Evolutionary conservation across 2,888 invertebrate genomes (phyloP), one percentile per base, ranked within the genome.

Genomic region (Cheilosia pagana): DNA sequence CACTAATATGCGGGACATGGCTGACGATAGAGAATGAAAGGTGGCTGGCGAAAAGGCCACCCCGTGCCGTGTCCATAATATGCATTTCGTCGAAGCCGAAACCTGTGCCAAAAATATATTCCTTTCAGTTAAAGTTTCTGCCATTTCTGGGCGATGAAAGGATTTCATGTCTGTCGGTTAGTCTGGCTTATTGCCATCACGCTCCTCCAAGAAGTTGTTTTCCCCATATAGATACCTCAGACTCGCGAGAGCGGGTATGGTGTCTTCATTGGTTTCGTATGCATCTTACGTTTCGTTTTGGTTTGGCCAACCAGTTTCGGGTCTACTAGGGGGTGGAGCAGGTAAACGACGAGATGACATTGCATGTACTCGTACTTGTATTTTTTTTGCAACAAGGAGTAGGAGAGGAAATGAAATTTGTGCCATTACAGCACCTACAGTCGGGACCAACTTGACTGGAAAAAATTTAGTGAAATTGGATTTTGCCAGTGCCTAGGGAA

Each of bases 381-480:
- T 70, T 35, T 62, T 52, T 52, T 25, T 45, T 55, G 35, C 14
- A 25, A 35, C 21, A 1, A 25, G 19, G 23, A 25, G 48, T 8
- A 28, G 28, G 19, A 8, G 62, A 75, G 81, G 62, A 74, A 81
- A 74, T 74, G 62, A 81, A 81, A 81, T 81, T 81, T 81, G 74
- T 74, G 68, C 62, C 53, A 75, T 81, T 75, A 74, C 81, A 68
- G 68, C 81, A 81, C 74, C 74, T 81, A 74, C 67, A 68, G 63
- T 78, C 43, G 60, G 53, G 67, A 68, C 81, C 74, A 81, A 81
- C 62, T 81, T 68, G 74, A 75, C 81, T 74, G 74, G 68, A 81
- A 81, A 68, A 62, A 74, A 81, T 74, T 74, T 45, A 79, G 72
- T 74, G 62, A 81, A 81, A 81, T 81, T 81, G 74, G 74, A 81